Base-by-base conservation (phyloP, 2,113 vertebrate genomes). In the Benitochromis conjunctus region DNA sequence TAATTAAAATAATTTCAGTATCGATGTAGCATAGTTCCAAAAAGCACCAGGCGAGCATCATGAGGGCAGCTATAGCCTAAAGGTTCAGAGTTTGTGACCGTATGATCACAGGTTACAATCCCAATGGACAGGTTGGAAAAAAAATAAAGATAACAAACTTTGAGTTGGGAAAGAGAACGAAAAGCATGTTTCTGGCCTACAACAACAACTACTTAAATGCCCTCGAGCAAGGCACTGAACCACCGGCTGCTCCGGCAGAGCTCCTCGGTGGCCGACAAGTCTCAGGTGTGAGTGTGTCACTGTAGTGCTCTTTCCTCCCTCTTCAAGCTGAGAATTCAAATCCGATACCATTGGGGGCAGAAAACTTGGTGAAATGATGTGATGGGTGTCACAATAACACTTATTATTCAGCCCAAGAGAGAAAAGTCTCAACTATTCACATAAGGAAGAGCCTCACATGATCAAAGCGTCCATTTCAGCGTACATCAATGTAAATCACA, bases 191-290 rank as follows among this genome's bases (percentile, higher is more conserved):
- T 93, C 87, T 82, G 83, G 84, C 53, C 13, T 43, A 89, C 82
- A 26, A 82, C 64, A 8, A 90, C 64, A 13, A 83, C 81, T 77
- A 84, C 53, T 79, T 78, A 92, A 89, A 86, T 90, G 90, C 92
- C 94, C 93, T 90, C 36, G 84, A 94, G 89, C 94, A 95, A 95
- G 94, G 93, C 94, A 95, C 94, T 91, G 92, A 88, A 93, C 82
- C 87, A 86, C 82, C 82, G 1, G 64, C 66, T 48, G 85, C 83
- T 86, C 83, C 80, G 55, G 88, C 88, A 66, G 85, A 84, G 56
- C 66, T 54, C 84, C 86, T 89, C 81, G 79, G 88, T 77, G 91
- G 86, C 83, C 13, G 77, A 83, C 81, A 51, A 78, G 77, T 88
- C 87, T 86, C 79, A n/a, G 62, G 83, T 79, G 87, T 77, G 62